Conservation (phyloP, 2,797 vertebrate species). For the Netta rufina region DNA sequence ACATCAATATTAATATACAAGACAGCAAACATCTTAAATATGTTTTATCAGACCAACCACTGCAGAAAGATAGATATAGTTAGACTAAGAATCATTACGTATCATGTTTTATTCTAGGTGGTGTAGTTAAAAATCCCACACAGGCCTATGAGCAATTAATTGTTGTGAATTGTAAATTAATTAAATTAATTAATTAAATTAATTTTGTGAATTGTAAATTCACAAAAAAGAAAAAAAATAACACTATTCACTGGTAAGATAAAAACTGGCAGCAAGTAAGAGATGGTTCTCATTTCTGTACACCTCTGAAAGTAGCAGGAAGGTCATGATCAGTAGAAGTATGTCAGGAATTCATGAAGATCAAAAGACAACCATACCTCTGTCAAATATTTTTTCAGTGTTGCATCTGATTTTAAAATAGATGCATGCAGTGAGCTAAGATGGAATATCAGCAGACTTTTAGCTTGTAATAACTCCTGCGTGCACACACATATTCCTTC, state of each 20-base stretch:
- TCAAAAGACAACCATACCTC: conserved; percentile 60
- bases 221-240: not conserved
- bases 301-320: conserved; percentile 56
- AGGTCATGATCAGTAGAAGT: conserved; percentile 54
- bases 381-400: conserved; percentile 44
- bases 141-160: not conserved
- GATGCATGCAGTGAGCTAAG: not conserved
- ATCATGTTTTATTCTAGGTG: not conserved
- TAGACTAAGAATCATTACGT: not conserved
- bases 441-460: conserved; percentile 26
- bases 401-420: conserved; percentile 35
- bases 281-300: conserved; percentile 63
- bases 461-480: conserved; percentile 46
- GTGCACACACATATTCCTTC: conserved; percentile 26
- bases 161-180: too few relatives aligned
- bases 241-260: conserved; percentile 35
- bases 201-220: not conserved
- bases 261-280: conserved; percentile 56
- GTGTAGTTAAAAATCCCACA: not conserved
- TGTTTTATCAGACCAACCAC: not conserved
- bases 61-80: not conserved
- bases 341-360: conserved; percentile 61
- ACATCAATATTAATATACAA: not conserved
- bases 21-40: not conserved
- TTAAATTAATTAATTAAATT: too few relatives aligned